phyloP scores from a whole-genome alignment of 2,888 invertebrate genomes.

The Synergus itoensis region DNA sequence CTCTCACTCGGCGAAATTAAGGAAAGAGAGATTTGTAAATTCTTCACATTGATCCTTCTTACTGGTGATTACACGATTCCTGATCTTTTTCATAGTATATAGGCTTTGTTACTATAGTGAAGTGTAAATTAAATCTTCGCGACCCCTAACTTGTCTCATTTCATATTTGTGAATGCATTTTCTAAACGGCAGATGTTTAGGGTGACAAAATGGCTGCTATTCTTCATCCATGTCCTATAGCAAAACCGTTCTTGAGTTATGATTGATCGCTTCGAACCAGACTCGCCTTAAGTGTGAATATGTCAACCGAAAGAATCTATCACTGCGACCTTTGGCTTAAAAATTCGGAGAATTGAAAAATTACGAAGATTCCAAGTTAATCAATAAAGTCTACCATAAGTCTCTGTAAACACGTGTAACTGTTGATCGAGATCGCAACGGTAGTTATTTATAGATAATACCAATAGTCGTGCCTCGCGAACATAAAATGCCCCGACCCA shows the following conservation, averaged over 20 bases:
- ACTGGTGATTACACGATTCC: no score
- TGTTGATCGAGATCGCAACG: not conserved
- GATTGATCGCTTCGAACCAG: slow-evolving; percentile 61
- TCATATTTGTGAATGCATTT: slow-evolving; percentile 31
- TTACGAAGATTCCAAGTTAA: not conserved
- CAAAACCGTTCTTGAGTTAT: slow-evolving; percentile 60
- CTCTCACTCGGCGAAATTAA: not conserved
- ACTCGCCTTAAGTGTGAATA: slow-evolving; percentile 13
- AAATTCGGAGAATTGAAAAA: not conserved
- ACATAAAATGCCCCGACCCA: not conserved
- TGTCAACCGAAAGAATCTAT: slow-evolving; percentile 8
- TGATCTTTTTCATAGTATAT: no score
- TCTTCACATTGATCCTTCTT: not conserved
- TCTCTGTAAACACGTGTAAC: not conserved
- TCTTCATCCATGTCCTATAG: slow-evolving; percentile 47
- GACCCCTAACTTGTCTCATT: slow-evolving; percentile 22
- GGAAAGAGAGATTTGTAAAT: not conserved
- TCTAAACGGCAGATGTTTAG: slow-evolving; percentile 60
- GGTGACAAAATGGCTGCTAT: slow-evolving; percentile 64
- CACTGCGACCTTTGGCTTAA: not conserved
- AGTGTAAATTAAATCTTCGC: slow-evolving; percentile 15
- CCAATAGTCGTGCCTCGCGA: slow-evolving; percentile 14
- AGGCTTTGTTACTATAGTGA: not conserved
- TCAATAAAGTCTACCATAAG: not conserved
- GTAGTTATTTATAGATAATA: not conserved